Evolutionary conservation across 1,140 invertebrate genomes (phyloP), one percentile per base, ranked within the genome.

Genomic region (Cydia strobilella): DNA sequence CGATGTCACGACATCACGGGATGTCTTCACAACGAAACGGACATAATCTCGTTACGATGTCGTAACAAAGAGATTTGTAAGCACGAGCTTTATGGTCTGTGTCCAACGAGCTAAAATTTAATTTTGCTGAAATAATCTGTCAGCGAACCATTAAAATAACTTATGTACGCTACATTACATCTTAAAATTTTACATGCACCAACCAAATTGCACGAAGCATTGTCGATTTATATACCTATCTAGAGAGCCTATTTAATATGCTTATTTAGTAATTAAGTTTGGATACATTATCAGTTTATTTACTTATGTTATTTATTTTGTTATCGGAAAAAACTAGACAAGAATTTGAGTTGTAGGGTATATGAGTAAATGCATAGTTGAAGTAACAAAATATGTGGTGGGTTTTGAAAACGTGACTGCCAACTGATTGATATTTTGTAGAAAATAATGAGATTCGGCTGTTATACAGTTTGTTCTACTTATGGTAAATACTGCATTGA

Each of bases 61-160:
- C 90, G 90, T 92, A 92, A 92, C 89, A 91, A 91, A 92, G 88
- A 92, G 89, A 92, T 92, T 92, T 92, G 90, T 92, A 91, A 92
- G 90, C 90, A 91, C 83, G 86, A 87, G 90, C 84, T 92, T 92
- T 92, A 92, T 91, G 90, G 84, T 86, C 90, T 91, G 90, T 90
- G 89, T 90, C 90, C 90, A 86, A 92, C 89, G 90, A 90, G 90
- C 90, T 90, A 86, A 93, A 93, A 93, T 93, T 93, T 90, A 93
- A 93, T 93, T 93, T 90, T 91, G 31, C 89, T 85, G 91, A 90
- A 93, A 93, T 93, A 91, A 93, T 93, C 86, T 89, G 88, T 91
- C 86, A 89, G 86, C 81, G 82, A 79, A 82, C 85, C 85, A 90
- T 91, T 90, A 93, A 93, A 91, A 90, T 90, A 89, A 91, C 90